Evolutionary conservation across 2,113 vertebrate genomes (phyloP).

Genomic region (Brachirus orientalis): DNA sequence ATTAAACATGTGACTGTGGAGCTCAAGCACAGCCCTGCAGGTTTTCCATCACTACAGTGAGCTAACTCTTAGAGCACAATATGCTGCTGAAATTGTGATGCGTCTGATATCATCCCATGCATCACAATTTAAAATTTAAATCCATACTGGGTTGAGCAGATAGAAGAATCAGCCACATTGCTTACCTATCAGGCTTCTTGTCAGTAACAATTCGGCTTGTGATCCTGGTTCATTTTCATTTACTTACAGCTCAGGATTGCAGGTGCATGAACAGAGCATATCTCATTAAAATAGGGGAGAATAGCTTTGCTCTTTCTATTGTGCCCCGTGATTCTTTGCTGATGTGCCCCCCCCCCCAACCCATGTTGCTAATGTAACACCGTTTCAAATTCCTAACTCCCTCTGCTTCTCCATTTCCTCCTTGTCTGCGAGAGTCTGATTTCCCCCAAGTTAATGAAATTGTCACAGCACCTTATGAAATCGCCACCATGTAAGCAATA

Average conservation of each 20-base stretch:
- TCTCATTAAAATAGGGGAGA: conserved; percentile 72
- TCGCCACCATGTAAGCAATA: conserved; percentile 76
- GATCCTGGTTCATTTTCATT: conserved; percentile 46
- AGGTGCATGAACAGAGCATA: conserved; percentile 48
- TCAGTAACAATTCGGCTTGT: conserved; percentile 47
- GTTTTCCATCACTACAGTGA: conserved; percentile 16
- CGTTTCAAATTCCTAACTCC: conserved; percentile 23
- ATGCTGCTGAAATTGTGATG: conserved; percentile 45
- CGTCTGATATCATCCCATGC: conserved; percentile 38
- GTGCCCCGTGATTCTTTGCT: conserved; percentile 54
- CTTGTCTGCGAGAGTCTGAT: conserved; percentile 59
- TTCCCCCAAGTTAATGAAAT: conserved; percentile 77
- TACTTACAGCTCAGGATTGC: conserved; percentile 42
- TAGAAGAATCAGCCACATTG: conserved; percentile 17
- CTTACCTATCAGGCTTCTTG: conserved; percentile 42
- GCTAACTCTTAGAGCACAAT: conserved; percentile 29
- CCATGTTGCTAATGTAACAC: conserved; percentile 50
- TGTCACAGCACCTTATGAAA: conserved; percentile 83
- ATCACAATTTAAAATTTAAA: conserved; percentile 56
- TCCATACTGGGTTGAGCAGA: conserved; percentile 1
- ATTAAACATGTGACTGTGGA: conserved; percentile 39
- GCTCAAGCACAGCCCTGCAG: conserved; percentile 16
- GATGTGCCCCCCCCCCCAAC: conserved; percentile 55
- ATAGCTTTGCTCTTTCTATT: conserved; percentile 53
- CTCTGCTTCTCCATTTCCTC: conserved; percentile 35